Conservation (phyloP, 2,113 vertebrate genomes). For the Paradisaea rubra region DNA sequence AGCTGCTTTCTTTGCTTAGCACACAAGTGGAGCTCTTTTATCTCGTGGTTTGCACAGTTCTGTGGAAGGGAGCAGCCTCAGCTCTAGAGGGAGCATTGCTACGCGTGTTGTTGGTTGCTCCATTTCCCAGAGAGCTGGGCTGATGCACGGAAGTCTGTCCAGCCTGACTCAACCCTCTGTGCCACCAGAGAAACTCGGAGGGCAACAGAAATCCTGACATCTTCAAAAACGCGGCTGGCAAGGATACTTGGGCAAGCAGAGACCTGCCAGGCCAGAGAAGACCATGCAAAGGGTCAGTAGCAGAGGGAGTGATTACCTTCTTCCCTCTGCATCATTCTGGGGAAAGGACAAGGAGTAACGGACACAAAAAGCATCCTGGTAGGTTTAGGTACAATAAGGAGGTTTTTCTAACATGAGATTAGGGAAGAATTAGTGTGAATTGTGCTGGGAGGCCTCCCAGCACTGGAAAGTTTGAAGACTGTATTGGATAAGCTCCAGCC, state of each 20-base stretch:
- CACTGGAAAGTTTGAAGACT: slow-evolving; percentile 26
- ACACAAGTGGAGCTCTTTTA: accelerated
- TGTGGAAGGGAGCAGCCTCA: background rate
- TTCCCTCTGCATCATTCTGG: background rate
- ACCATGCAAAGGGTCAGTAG: accelerated
- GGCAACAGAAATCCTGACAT: background rate
- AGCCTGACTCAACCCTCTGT: background rate
- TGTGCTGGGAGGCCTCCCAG: slow-evolving; percentile 7
- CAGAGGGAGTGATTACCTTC: background rate
- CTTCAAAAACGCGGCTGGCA: accelerated
- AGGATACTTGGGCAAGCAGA: background rate
- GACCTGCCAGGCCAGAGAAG: background rate
- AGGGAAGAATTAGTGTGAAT: background rate
- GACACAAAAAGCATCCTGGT: background rate
- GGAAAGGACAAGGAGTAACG: background rate
- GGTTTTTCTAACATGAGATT: background rate
- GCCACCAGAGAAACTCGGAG: background rate
- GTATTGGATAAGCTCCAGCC: background rate
- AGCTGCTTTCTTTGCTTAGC: background rate
- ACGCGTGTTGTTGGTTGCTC: accelerated
- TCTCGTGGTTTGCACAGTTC: accelerated
- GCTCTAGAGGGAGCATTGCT: background rate
- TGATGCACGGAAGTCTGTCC: background rate
- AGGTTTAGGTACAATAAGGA: background rate
- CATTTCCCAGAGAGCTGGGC: background rate